phyloP scores from a whole-genome alignment of 2,888 invertebrate genomes.

The Schrankia costaestrigalis region DNA sequence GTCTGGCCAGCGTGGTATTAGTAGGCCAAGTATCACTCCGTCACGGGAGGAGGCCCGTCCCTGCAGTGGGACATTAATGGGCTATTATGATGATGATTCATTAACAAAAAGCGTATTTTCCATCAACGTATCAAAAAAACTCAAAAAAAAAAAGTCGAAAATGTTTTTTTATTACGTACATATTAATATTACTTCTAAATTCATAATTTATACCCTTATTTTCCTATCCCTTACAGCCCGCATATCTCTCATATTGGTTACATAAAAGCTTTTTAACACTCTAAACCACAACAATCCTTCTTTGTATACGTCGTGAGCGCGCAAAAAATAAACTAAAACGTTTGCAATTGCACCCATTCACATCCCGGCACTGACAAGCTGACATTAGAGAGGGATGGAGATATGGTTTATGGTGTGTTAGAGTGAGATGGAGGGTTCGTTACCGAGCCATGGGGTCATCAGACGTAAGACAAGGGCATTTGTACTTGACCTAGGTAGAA shows the following conservation, averaged over 20 bases:
- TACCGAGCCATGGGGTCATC: conserved; percentile 27
- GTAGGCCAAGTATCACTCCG: no score
- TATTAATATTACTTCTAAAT: no score
- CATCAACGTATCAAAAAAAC: no score
- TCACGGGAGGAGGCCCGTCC: no score
- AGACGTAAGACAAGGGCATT: conserved; percentile 21
- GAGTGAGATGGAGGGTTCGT: conserved; percentile 17
- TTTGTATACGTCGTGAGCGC: conserved; percentile 1
- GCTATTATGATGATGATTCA: no score
- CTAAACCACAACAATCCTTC: conserved; percentile 10
- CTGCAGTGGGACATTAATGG: no score
- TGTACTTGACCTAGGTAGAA: conserved; percentile 27
- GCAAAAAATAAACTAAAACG: conserved; percentile 8
- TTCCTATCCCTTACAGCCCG: conserved; percentile 12
- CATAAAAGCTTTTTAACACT: conserved; percentile 18
- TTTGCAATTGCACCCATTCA: conserved; percentile 23
- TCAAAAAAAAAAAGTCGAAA: no score
- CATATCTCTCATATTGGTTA: conserved; percentile 8
- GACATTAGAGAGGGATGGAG: conserved; percentile 12
- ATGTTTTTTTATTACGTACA: no score
- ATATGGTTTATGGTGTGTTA: background rate
- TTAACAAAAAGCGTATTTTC: no score
- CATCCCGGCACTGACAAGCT: conserved; percentile 16
- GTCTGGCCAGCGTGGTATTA: no score
- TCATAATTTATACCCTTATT: no score